phyloP scores from a whole-genome alignment of 2,113 vertebrate genomes.

The Machaerirhynchus nigripectus region DNA sequence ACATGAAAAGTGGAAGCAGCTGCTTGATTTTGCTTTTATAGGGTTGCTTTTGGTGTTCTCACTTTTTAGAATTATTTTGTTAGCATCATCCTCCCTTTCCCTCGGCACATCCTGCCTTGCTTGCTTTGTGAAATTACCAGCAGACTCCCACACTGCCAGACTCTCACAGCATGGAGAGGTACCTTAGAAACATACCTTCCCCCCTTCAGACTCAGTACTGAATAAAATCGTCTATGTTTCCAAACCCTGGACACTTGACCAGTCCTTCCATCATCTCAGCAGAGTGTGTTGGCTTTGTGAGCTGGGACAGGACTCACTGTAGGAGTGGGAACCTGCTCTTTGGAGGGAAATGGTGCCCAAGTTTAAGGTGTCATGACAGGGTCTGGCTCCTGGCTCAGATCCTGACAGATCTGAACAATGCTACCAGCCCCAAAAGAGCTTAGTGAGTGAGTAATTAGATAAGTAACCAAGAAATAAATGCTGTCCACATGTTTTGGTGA shows the following conservation, averaged over 20 bases:
- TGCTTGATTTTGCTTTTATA: neutral
- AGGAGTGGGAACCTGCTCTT: neutral
- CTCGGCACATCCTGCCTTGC: neutral
- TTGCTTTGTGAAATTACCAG: neutral
- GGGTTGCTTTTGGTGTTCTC: neutral
- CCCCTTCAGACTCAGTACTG: neutral
- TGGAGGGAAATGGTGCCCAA: rapidly evolving
- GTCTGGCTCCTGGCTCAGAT: neutral
- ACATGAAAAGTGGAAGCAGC: neutral
- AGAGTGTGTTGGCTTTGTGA: neutral
- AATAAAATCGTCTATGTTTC: neutral
- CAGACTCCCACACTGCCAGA: neutral
- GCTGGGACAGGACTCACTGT: neutral
- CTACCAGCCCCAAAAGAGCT: neutral
- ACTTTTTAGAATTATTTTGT: neutral
- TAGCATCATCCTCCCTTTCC: neutral
- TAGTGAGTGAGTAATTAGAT: neutral
- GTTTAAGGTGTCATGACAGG: neutral
- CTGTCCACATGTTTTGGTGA: neutral
- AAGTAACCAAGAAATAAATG: neutral
- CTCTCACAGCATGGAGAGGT: neutral
- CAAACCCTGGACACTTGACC: neutral
- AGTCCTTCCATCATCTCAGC: neutral
- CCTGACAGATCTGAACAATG: neutral
- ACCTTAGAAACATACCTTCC: neutral